Evolutionary conservation across 2,113 vertebrate species (phyloP).

Genomic region (Cyanistes caeruleus): DNA sequence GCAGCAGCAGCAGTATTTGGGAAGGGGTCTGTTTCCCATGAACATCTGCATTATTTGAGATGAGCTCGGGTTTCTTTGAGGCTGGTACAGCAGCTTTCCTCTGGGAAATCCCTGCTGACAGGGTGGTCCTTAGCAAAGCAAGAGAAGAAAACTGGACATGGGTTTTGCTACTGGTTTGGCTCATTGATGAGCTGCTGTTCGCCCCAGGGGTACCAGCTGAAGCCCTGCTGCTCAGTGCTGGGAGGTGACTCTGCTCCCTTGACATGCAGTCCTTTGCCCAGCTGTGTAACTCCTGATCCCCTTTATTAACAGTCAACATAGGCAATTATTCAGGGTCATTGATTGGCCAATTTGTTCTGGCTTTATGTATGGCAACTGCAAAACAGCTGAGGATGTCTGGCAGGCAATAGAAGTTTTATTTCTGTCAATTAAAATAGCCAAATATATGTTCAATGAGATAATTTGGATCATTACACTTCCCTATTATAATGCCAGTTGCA

Average conservation of each 20-base stretch:
- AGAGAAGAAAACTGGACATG: neutral
- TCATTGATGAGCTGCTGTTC: neutral
- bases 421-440: neutral
- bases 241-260: neutral
- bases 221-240: neutral
- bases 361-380: neutral
- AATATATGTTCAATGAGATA: neutral
- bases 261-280: neutral
- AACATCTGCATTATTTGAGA: neutral
- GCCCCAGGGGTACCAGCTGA: neutral
- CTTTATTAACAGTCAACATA: neutral
- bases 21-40: neutral
- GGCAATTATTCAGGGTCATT: neutral
- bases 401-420: constrained; percentile 1
- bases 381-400: neutral
- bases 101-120: neutral
- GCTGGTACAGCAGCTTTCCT: neutral
- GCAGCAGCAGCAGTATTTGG: neutral
- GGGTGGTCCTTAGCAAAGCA: accelerated
- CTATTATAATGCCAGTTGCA: neutral
- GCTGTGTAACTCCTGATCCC: neutral
- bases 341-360: neutral
- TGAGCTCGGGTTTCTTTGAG: accelerated
- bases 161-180: neutral
- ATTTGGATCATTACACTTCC: constrained; percentile 23